Evolutionary conservation across 2,797 vertebrate genomes (phyloP), one percentile per base, ranked within the genome.

Genomic region (Trematomus bernacchii): DNA sequence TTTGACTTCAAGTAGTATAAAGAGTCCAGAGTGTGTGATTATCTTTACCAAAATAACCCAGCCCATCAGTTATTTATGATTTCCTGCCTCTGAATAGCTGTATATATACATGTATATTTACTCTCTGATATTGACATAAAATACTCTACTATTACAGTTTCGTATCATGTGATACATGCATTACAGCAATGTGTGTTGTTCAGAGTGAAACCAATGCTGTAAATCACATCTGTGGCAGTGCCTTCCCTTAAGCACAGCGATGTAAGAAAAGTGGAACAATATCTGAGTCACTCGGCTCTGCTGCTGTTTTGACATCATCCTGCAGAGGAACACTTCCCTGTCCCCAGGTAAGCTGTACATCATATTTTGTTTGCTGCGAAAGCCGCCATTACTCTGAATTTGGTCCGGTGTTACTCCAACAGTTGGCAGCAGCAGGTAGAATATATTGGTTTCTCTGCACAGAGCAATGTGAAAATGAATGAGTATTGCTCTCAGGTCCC

Each of bases 321-420:
- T 79, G 71, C 77, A 60, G 71, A 84, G 62, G 77, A 70, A 50
- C 3, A 3, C 65, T 84, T 84, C 86, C 75, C 79, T 93, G 83
- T 88, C 89, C 90, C 78, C 87, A 75, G 89, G 91, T 91, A 62
- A 87, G 80, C 79, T 82, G 71, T 92, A 88, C 60, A 88, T 92
- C 91, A 93, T 90, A 70, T 87, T 83, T 77, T 82, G 82, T 87
- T 86, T 80, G 69, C 72, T 53, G 48, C 59, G 76, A 82, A 77
- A 82, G 59, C 63, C 48, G 11, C 70, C 87, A 89, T 91, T 89
- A 83, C 79, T 89, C 86, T 87, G 76, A 85, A 82, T 90, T 87
- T 85, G 66, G 33, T 64, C 43, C 51, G 75, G 1, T 79, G 75
- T 80, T 73, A 48, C 80, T 76, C 54, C 69, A 72, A 51, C 66